Evolutionary conservation across 2,888 invertebrate genomes (phyloP).

Genomic region (Rhopalosiphum nymphaeae): DNA sequence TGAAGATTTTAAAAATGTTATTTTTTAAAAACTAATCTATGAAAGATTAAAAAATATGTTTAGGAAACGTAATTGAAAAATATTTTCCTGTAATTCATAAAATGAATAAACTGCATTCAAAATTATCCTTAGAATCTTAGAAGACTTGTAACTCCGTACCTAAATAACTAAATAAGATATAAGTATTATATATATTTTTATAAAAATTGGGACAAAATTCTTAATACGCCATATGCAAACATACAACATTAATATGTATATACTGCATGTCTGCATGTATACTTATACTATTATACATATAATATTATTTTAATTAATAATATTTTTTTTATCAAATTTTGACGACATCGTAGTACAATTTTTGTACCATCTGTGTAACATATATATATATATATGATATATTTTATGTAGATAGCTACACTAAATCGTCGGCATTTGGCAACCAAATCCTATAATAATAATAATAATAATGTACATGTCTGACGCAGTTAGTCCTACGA

Average conservation of each 20-base stretch:
- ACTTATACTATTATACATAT: no score
- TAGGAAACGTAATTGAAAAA: no score
- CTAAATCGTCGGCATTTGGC: background rate
- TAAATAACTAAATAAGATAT: no score
- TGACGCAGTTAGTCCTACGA: background rate
- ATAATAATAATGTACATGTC: background rate
- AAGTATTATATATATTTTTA: background rate
- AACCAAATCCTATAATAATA: constrained; percentile 5
- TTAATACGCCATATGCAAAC: background rate
- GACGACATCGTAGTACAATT: background rate
- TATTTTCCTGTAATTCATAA: no score
- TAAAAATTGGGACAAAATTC: background rate
- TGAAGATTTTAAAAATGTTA: no score
- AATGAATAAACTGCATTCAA: no score
- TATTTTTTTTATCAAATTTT: background rate
- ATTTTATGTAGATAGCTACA: background rate
- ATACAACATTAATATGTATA: background rate
- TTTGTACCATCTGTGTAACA: background rate
- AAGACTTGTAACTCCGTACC: no score
- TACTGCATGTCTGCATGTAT: no score
- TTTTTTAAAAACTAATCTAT: no score
- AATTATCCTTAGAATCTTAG: no score
- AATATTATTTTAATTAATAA: background rate
- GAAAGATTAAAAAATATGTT: no score
- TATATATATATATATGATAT: background rate